Evolutionary conservation across 2,113 vertebrate genomes (phyloP).

Genomic region (Chaetorhynchus papuensis): DNA sequence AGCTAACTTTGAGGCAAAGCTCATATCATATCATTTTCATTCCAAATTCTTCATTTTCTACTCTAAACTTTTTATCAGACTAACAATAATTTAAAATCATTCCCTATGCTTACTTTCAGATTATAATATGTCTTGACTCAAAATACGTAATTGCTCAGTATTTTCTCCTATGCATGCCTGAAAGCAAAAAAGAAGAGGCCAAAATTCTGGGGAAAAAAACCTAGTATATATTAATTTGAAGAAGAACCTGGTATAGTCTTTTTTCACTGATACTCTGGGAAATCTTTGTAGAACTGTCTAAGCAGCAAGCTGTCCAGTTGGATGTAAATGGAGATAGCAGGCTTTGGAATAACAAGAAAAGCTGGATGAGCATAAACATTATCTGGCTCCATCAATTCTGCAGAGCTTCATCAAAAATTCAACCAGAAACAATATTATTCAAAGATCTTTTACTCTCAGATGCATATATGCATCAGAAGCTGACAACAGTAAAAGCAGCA

Average conservation of each 20-base stretch:
- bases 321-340: neutral
- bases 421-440: neutral
- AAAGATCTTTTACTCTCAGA: neutral
- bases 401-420: neutral
- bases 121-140: neutral
- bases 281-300: neutral
- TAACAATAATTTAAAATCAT: neutral
- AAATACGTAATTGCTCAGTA: neutral
- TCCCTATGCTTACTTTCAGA: neutral
- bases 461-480: neutral
- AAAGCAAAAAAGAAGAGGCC: neutral
- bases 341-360: neutral
- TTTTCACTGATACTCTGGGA: neutral
- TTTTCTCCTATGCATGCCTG: neutral
- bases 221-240: neutral
- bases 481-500: neutral
- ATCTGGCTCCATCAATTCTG: neutral
- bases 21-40: neutral
- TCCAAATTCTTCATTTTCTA: neutral
- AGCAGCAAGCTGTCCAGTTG: neutral
- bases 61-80: neutral
- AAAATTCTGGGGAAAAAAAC: neutral
- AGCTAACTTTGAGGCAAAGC: neutral
- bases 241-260: neutral
- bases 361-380: neutral